Base-by-base conservation (phyloP, 2,113 vertebrate species). In the Galbula dea region DNA sequence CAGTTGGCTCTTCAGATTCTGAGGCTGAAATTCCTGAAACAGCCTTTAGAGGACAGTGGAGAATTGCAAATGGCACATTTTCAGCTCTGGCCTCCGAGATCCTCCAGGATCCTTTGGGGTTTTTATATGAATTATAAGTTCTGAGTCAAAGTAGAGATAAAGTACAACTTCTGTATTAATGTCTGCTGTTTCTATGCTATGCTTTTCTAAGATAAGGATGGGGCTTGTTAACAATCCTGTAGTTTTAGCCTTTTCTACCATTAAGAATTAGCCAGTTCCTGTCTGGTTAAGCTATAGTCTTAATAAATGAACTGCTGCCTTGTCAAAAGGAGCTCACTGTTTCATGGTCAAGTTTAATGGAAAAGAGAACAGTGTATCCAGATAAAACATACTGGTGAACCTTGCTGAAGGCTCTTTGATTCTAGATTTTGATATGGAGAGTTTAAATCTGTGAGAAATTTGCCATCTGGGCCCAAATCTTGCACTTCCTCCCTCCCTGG, bases 31-130 rank as follows among this genome's bases (percentile, higher is more conserved):
- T 96, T 95, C 95, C 91, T 36, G 61, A 37, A 83, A 71, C 93
- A 86, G 86, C 95, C 95, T 94, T 94, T 96, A 96, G 95, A 88
- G 94, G 94, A 83, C 95, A 96, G 93, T 1, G 80, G 61, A 94
- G 95, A 96, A 96, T 88, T 83, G 73, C 91, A 83, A 94, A 95
- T 94, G 59, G 45, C 43, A 29, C 32, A 5, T 90, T 82, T 89
- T 76, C 54, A 32, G 46, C 54, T 54, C 67, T 11, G 13, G 52
- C 24, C 45, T 73, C 22, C 2, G 9, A 27, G 36, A n/a, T n/a
- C n/a, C 41, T 52, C n/a, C 0, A 0, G 8, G 41, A 22, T 73
- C 72, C 11, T 85, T n/a, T 3, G 2, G 12, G 12, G 1, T 3
- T 85, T 59, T 73, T 5, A 5, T 26, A 24, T 4, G 29, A 57